These are phyloP conservation scores for Volucella zonaria DNA, from an alignment of 2,888 invertebrate species.

Conservation along the genomic window DNA sequence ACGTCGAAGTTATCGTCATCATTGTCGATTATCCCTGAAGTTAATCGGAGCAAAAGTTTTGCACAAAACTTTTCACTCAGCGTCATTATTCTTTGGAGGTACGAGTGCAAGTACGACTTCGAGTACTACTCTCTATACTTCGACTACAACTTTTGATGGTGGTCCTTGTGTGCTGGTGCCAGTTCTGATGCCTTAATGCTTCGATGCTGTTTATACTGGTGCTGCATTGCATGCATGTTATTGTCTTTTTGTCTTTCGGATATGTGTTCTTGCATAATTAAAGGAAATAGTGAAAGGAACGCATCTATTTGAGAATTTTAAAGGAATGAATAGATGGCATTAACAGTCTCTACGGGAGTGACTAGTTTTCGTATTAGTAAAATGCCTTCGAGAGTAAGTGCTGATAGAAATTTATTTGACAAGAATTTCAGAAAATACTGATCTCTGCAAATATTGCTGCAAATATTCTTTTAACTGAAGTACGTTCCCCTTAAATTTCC, in stretches of 20 bases:
- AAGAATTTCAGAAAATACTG: no score
- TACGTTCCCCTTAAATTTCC: no score
- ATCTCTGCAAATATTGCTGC: no score
- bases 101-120: background rate
- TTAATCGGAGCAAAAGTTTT: conserved; percentile 72
- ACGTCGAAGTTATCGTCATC: conserved; percentile 65
- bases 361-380: conserved; percentile 17
- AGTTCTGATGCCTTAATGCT: no score
- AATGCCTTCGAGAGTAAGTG: background rate
- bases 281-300: background rate
- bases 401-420: conserved; percentile 1
- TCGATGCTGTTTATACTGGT: background rate
- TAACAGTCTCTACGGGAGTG: conserved; percentile 23
- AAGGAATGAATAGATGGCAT: conserved; percentile 27
- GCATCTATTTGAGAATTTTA: conserved; percentile 1
- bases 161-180: background rate
- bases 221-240: conserved; percentile 25
- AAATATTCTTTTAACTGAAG: no score
- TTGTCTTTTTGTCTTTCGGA: conserved; percentile 28
- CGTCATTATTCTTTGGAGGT: conserved; percentile 63
- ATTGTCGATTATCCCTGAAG: conserved; percentile 70
- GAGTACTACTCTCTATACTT: background rate
- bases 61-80: conserved; percentile 61
- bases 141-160: background rate
- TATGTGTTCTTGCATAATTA: conserved; percentile 20